These are phyloP conservation scores for Diadegma fenestrale DNA, from an alignment of 2,888 invertebrate species.

Conservation along the genomic window DNA sequence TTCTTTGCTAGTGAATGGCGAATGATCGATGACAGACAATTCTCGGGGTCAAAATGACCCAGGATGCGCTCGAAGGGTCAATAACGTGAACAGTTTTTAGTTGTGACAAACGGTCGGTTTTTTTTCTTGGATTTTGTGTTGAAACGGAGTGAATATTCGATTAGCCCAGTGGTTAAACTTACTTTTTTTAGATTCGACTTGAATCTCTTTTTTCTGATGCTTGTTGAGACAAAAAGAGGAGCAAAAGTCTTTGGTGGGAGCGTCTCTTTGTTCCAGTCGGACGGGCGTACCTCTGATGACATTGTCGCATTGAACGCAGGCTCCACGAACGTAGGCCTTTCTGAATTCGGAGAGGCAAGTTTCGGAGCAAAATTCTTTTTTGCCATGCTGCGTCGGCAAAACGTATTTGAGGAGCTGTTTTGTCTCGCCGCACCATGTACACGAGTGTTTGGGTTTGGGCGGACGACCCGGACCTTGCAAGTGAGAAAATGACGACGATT, in stretches of 20 bases:
- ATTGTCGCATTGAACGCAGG: conserved; percentile 95
- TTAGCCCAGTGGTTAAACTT: conserved; percentile 55
- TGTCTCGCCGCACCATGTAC: conserved; percentile 95
- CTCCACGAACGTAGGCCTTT: conserved; percentile 94
- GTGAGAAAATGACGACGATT: conserved; percentile 18
- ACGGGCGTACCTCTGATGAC: conserved; percentile 92
- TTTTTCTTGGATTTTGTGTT: neutral
- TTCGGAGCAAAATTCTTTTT: conserved; percentile 97
- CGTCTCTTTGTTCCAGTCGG: conserved; percentile 85
- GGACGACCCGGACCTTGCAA: conserved; percentile 92
- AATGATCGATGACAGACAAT: no score
- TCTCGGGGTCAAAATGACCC: no score
- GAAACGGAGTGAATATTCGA: neutral
- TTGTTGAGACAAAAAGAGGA: conserved; percentile 94
- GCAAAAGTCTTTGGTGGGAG: conserved; percentile 92
- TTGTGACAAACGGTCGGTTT: no score
- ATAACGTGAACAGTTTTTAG: no score
- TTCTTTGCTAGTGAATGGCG: no score
- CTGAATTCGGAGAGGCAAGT: conserved; percentile 95
- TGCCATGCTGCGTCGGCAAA: conserved; percentile 94
- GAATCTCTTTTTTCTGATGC: conserved; percentile 89
- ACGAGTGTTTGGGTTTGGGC: conserved; percentile 90
- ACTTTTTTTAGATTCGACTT: conserved; percentile 78
- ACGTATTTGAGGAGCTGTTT: conserved; percentile 94
- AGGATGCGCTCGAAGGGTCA: no score